These are phyloP conservation scores for Melieria omissa DNA, from an alignment of 2,888 invertebrate genomes.

Conservation along the genomic window DNA sequence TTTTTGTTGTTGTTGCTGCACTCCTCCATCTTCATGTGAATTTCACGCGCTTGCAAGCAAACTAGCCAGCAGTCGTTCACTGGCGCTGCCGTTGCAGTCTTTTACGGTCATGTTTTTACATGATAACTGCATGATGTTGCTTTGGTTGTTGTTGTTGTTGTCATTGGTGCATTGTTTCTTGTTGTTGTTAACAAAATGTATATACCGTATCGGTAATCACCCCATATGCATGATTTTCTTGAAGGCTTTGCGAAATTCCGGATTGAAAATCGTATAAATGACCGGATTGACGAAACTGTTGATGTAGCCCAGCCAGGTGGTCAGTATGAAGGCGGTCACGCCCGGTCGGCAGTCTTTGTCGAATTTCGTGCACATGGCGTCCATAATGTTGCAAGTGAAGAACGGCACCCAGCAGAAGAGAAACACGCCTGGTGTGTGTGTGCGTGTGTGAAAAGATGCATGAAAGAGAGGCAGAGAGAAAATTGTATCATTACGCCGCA, in stretches of 20 bases:
- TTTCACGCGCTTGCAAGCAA: too few species aligned
- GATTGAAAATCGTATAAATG: conserved; percentile 95
- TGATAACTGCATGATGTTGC: background rate
- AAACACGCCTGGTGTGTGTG: conserved; percentile 79
- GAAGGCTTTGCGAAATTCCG: conserved; percentile 98
- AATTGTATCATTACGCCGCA: too few species aligned
- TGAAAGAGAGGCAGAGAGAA: background rate
- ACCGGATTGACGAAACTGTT: conserved; percentile 94
- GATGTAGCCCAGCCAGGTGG: conserved; percentile 98
- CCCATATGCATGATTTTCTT: conserved; percentile 87
- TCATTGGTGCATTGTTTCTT: background rate
- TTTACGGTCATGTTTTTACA: background rate
- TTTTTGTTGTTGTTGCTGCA: conserved; percentile 7
- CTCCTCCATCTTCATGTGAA: too few species aligned
- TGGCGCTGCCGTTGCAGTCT: too few species aligned
- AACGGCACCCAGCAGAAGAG: conserved; percentile 99
- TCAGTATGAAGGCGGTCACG: conserved; percentile 89
- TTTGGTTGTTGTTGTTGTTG: conserved; percentile 4
- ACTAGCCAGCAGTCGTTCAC: too few species aligned
- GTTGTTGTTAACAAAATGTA: background rate
- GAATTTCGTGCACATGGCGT: conserved; percentile 93
- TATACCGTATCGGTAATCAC: conserved; percentile 55
- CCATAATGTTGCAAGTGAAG: conserved; percentile 97
- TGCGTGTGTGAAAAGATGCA: background rate
- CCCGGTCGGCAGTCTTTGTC: conserved; percentile 83